Evolutionary conservation across 2,113 vertebrate genomes (phyloP), one percentile per base, ranked within the genome.

Genomic region (Colius striatus): DNA sequence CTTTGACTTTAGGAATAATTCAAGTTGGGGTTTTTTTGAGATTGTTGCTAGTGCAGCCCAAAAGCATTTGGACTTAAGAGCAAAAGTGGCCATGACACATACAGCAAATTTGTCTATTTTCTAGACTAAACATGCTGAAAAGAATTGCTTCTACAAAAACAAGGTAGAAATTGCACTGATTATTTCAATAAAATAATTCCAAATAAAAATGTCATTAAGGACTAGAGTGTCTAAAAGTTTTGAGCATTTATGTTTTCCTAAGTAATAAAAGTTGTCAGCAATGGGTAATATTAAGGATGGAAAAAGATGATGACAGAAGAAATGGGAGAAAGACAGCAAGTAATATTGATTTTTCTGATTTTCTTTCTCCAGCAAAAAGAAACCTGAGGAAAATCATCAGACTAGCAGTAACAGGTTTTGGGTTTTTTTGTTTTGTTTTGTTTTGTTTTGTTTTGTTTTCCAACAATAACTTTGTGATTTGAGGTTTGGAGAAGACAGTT

Each of bases 391-490:
- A 68, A 79, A 51, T 67, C 5, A 77, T 36, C 27, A 51, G 21
- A 60, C 9, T 13, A 67, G 5, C 47, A 73, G 6, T 57, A 82
- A 61, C 77, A 60, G 38, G 38, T 41, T 41, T 58, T 8, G 2
- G n/a, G n/a, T n/a, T n/a, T n/a, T 2, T 34, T 26, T 45, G 50
- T 50, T 7, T 58, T 8, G 2, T 2, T 34, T 26, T 45, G 50
- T 50, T 7, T 3, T 3, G 26, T 26, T 58, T 58, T 8, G 2
- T 2, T 34, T 26, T 43, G 54, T 50, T 55, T 5, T 4, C 1
- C 8, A 67, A 10, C 1, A 51, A 5, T 41, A 68, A 57, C 6
- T 53, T 9, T 62, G 21, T 54, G 9, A 10, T 63, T 68, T 57
- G n/a, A 80, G 27, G 5, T 79, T 32, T 88, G n/a, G 7, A 18